These are phyloP conservation scores for Sialia sialis DNA, from an alignment of 2,113 vertebrate genomes.

Conservation along the genomic window DNA sequence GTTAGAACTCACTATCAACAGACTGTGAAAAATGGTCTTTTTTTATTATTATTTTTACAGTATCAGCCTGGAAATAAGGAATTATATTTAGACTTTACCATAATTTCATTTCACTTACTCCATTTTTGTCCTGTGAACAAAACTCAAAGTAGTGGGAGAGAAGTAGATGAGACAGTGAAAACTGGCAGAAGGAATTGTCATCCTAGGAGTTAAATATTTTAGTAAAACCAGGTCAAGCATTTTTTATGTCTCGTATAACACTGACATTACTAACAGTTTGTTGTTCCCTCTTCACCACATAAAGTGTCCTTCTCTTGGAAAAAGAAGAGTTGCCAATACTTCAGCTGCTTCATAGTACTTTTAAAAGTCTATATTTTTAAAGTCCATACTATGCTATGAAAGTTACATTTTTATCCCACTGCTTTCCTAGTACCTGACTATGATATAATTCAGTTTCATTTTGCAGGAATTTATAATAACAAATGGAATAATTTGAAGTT, in stretches of 20 bases:
- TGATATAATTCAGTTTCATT: background rate
- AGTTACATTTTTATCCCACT: background rate
- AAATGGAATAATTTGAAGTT: background rate
- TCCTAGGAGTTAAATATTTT: background rate
- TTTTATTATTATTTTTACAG: background rate
- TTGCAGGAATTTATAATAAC: background rate
- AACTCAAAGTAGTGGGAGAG: background rate
- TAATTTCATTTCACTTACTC: background rate
- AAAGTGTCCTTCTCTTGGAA: background rate
- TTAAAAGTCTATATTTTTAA: background rate
- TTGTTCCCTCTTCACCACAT: background rate
- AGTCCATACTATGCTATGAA: background rate
- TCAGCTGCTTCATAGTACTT: background rate
- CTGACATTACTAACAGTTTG: background rate
- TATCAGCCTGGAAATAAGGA: background rate
- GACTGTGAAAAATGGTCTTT: background rate
- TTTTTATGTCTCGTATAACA: background rate
- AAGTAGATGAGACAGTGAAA: background rate
- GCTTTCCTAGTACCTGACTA: rapidly evolving
- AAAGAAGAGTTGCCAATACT: background rate
- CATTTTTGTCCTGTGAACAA: background rate
- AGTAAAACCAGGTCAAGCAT: background rate
- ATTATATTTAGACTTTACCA: background rate
- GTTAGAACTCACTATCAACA: background rate
- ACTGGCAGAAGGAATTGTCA: background rate